Conservation (phyloP, 2,797 vertebrate species). For the Chaetodon trifasciatus region DNA sequence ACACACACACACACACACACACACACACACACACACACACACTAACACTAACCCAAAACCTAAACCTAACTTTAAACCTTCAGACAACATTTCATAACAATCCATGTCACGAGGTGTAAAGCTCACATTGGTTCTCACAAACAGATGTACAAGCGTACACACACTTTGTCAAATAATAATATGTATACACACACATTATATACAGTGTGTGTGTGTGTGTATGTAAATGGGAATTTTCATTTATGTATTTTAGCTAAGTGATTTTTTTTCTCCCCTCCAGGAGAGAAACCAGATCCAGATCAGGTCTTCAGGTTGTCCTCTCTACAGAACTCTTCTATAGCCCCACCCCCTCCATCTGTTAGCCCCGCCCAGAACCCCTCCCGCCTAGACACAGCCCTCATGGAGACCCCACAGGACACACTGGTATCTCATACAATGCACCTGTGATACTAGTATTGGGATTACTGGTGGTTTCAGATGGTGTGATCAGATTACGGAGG, state of each 20-base stretch:
- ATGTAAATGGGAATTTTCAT: too few species aligned
- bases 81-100: too few species aligned
- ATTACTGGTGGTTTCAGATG: neutral
- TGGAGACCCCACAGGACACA: constrained; percentile 98
- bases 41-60: too few species aligned
- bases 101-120: too few species aligned
- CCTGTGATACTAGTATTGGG: neutral
- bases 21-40: too few species aligned
- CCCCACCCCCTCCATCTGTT: constrained; percentile 85
- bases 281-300: constrained; percentile 98
- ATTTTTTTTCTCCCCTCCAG: constrained; percentile 65
- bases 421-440: constrained; percentile 87
- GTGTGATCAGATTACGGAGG: neutral
- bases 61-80: too few species aligned
- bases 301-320: constrained; percentile 97
- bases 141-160: too few species aligned
- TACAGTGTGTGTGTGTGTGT: neutral
- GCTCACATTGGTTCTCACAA: too few species aligned
- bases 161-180: too few species aligned
- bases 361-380: constrained; percentile 92
- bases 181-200: too few species aligned
- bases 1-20: neutral
- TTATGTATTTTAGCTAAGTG: neutral
- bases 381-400: constrained; percentile 94
- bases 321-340: constrained; percentile 91